phyloP scores from a whole-genome alignment of 2,113 vertebrate species.

The Phainopepla nitens region DNA sequence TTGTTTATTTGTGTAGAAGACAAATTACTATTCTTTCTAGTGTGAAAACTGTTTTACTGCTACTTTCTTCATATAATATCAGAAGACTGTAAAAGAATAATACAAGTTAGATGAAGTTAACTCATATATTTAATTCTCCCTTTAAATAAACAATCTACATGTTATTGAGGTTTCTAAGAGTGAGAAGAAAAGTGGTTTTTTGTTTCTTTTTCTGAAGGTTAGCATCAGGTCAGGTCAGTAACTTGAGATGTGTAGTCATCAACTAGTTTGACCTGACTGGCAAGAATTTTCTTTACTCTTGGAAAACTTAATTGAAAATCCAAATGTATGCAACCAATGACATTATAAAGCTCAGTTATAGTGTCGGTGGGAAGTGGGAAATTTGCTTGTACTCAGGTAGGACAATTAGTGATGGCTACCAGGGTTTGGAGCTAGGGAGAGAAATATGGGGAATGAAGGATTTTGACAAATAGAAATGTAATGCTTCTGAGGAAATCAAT shows the following conservation, averaged over 20 bases:
- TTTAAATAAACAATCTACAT: constrained; percentile 29
- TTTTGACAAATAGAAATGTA: neutral
- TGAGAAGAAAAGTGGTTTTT: neutral
- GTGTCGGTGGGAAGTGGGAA: constrained; percentile 39
- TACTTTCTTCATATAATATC: constrained; percentile 51
- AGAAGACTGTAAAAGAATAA: neutral
- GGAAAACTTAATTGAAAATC: constrained; percentile 68
- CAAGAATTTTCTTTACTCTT: constrained; percentile 65
- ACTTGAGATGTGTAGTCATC: constrained; percentile 66
- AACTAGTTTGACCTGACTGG: constrained; percentile 60
- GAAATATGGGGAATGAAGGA: neutral
- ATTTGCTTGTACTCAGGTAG: neutral
- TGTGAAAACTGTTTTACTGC: constrained; percentile 54
- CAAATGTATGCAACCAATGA: constrained; percentile 54
- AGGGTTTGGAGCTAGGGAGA: neutral
- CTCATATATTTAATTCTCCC: constrained; percentile 54
- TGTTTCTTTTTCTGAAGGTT: constrained; percentile 45
- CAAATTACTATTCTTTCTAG: neutral
- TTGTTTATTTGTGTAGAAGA: constrained; percentile 3
- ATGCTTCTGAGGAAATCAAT: neutral
- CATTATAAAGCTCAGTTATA: neutral
- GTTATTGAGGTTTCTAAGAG: constrained; percentile 43
- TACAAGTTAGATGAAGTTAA: constrained; percentile 41
- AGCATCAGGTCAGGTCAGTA: constrained; percentile 67
- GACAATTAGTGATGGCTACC: neutral